Evolutionary conservation across 2,797 vertebrate species (phyloP).

Genomic region (Channa striata): DNA sequence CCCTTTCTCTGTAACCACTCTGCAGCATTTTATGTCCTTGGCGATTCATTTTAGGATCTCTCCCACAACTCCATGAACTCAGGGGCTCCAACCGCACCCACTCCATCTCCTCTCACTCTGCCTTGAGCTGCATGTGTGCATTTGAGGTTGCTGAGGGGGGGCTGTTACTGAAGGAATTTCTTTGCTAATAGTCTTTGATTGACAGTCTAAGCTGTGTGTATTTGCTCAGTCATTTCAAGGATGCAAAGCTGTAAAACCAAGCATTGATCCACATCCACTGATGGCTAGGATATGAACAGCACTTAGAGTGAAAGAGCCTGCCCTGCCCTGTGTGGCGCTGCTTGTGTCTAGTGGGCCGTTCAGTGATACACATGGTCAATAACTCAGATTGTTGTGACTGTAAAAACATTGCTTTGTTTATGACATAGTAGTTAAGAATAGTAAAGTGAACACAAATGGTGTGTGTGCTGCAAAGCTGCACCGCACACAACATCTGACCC

Average conservation of each 20-base stretch:
- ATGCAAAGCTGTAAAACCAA: conserved; percentile 76
- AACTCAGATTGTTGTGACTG: conserved; percentile 16
- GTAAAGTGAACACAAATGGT: neutral
- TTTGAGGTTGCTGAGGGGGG: conserved; percentile 14
- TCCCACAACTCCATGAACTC: conserved; percentile 51
- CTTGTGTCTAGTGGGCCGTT: conserved; percentile 50
- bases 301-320: conserved; percentile 73
- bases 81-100: conserved; percentile 54
- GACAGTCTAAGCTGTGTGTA: conserved; percentile 57
- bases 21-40: conserved; percentile 23
- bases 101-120: conserved; percentile 41
- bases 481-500: neutral
- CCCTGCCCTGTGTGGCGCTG: conserved; percentile 65
- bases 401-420: conserved; percentile 42
- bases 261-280: conserved; percentile 78
- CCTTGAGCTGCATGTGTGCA: conserved; percentile 28
- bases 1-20: conserved; percentile 29
- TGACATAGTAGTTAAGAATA: conserved; percentile 21
- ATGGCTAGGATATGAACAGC: conserved; percentile 74
- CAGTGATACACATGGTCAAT: conserved; percentile 12
- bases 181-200: conserved; percentile 72
- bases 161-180: conserved; percentile 64
- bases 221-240: conserved; percentile 71
- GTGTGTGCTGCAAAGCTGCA: neutral
- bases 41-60: conserved; percentile 35